phyloP scores from a whole-genome alignment of 1,140 invertebrate species.

The Neodiprion fabricii region DNA sequence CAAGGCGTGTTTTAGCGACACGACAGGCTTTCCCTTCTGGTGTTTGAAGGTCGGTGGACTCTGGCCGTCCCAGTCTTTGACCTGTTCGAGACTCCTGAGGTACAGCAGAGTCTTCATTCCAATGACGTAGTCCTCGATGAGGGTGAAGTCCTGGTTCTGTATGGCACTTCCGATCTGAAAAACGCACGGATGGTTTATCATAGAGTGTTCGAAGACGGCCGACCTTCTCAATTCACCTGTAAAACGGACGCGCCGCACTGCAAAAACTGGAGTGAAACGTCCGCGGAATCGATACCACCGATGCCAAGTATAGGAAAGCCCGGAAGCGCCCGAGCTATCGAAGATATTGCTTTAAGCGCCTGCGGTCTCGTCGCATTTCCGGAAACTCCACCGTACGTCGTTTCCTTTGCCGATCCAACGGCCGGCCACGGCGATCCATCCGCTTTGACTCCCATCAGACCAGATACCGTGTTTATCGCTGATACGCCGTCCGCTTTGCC shows the following conservation, averaged over 20 bases:
- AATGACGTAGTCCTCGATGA: constrained; percentile 92
- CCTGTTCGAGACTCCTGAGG: constrained; percentile 71
- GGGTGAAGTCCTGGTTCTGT: constrained; percentile 97
- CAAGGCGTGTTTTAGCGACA: constrained; percentile 67
- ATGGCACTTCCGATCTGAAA: constrained; percentile 90
- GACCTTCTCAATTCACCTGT: constrained; percentile 68
- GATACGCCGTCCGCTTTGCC: constrained; percentile 94
- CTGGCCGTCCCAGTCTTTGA: constrained; percentile 89
- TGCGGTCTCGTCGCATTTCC: constrained; percentile 96
- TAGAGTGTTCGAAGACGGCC: background rate
- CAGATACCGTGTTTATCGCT: constrained; percentile 95
- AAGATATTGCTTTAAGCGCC: constrained; percentile 87
- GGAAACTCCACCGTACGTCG: constrained; percentile 96
- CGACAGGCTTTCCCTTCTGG: constrained; percentile 90
- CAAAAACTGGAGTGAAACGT: constrained; percentile 91
- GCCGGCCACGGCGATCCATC: constrained; percentile 90
- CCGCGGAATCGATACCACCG: constrained; percentile 96
- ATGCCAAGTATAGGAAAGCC: constrained; percentile 94
- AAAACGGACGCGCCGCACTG: constrained; percentile 89
- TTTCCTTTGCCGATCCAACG: constrained; percentile 80
- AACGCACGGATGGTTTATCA: background rate
- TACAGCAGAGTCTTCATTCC: constrained; percentile 92
- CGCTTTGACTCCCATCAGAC: constrained; percentile 86
- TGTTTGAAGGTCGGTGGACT: constrained; percentile 88
- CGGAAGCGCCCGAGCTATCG: constrained; percentile 82